These are phyloP conservation scores for Drosophila prostipennis DNA, from an alignment of 2,888 invertebrate genomes.

Conservation along the genomic window DNA sequence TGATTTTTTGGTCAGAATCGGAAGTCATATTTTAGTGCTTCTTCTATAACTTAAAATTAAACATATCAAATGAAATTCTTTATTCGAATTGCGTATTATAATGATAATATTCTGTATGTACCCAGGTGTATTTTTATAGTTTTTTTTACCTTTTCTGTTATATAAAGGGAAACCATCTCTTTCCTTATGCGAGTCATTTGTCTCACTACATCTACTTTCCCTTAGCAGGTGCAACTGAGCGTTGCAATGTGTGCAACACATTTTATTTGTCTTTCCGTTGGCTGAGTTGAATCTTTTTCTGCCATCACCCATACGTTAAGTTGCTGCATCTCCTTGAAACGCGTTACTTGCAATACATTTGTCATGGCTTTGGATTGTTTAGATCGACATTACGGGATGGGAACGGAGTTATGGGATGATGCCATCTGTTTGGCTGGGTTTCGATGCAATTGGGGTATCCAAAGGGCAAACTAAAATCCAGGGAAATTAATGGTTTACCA, in stretches of 20 bases:
- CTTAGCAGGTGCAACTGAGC: slow-evolving; percentile 54
- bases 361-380: slow-evolving; percentile 66
- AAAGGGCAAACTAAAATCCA: background rate
- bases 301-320: slow-evolving; percentile 40
- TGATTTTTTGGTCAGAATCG: background rate
- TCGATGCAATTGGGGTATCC: slow-evolving; percentile 17
- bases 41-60: background rate
- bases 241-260: slow-evolving; percentile 66
- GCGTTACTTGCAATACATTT: slow-evolving; percentile 75
- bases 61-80: too few relatives aligned
- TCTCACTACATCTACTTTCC: slow-evolving; percentile 34
- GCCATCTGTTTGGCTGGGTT: slow-evolving; percentile 21
- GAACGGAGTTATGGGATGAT: slow-evolving; percentile 3
- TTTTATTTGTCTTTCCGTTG: slow-evolving; percentile 66
- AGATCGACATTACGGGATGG: slow-evolving; percentile 1
- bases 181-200: slow-evolving; percentile 14
- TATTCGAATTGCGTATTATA: too few relatives aligned
- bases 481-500: slow-evolving; percentile 22
- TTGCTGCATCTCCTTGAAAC: slow-evolving; percentile 67
- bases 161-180: background rate
- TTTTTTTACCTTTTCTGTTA: too few relatives aligned
- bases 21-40: background rate
- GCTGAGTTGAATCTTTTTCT: slow-evolving; percentile 27
- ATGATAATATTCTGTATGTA: too few relatives aligned
- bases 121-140: too few relatives aligned